These are phyloP conservation scores for Helicolenus hilgendorfi DNA, from an alignment of 2,797 vertebrate genomes.

Conservation along the genomic window DNA sequence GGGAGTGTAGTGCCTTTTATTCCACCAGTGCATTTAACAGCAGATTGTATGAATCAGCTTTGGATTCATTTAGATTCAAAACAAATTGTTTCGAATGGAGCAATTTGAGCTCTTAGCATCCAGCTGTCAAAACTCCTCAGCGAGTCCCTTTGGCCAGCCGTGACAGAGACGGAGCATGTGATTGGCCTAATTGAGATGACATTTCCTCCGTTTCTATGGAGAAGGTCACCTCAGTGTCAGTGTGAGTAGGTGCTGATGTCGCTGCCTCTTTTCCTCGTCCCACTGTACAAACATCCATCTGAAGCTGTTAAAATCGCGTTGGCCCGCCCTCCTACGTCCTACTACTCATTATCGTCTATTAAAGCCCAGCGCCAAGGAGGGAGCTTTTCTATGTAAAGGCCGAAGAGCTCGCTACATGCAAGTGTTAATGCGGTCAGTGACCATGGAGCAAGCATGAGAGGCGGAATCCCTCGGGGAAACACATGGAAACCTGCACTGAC, in stretches of 20 bases:
- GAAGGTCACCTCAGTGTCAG: slow-evolving; percentile 80
- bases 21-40: slow-evolving; percentile 34
- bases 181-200: slow-evolving; percentile 87
- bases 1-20: slow-evolving; percentile 4
- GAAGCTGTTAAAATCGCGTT: slow-evolving; percentile 73
- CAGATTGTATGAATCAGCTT: slow-evolving; percentile 16
- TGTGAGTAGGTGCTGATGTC: slow-evolving; percentile 63
- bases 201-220: slow-evolving; percentile 76
- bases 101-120: slow-evolving; percentile 83
- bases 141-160: slow-evolving; percentile 58
- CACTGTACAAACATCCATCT: slow-evolving; percentile 63
- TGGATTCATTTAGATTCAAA: slow-evolving; percentile 61
- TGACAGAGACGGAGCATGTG: slow-evolving; percentile 71
- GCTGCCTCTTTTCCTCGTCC: slow-evolving; percentile 49
- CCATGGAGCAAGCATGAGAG: slow-evolving; percentile 21
- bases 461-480: slow-evolving; percentile 23
- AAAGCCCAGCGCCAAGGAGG: slow-evolving; percentile 61
- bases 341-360: slow-evolving; percentile 82
- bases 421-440: slow-evolving; percentile 59
- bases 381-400: slow-evolving; percentile 31
- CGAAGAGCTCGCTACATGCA: slow-evolving; percentile 48
- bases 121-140: slow-evolving; percentile 82
- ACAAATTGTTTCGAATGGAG: slow-evolving; percentile 81
- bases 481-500: slow-evolving; percentile 17
- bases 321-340: slow-evolving; percentile 56